phyloP scores from a whole-genome alignment of 2,113 vertebrate species.

The Stigmatopora argus region DNA sequence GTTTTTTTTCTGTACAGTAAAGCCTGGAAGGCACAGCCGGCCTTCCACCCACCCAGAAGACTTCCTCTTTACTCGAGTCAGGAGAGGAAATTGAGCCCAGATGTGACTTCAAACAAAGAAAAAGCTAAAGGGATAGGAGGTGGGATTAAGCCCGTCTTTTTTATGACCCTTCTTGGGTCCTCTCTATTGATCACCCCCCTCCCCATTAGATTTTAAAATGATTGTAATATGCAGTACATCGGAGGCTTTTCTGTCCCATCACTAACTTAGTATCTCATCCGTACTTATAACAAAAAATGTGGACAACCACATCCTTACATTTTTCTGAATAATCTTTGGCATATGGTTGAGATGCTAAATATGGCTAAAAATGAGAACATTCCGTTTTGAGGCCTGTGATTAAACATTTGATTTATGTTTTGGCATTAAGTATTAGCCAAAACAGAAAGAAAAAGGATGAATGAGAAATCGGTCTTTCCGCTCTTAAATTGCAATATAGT shows the following conservation, averaged over 20 bases:
- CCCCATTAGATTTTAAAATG: slow-evolving; percentile 27
- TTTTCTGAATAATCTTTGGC: neutral
- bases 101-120: slow-evolving; percentile 71
- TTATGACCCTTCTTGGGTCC: slow-evolving; percentile 67
- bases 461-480: slow-evolving; percentile 6
- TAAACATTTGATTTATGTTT: slow-evolving; percentile 1
- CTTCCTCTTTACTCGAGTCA: slow-evolving; percentile 62
- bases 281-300: slow-evolving; percentile 17
- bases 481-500: neutral
- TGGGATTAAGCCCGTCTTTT: slow-evolving; percentile 66
- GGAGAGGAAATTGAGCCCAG: slow-evolving; percentile 66
- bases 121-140: slow-evolving; percentile 65
- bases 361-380: neutral
- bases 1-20: slow-evolving; percentile 42
- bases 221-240: slow-evolving; percentile 26
- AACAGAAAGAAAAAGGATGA: slow-evolving; percentile 1
- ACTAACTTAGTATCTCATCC: slow-evolving; percentile 4
- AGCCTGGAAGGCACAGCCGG: slow-evolving; percentile 49
- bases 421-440: slow-evolving; percentile 10
- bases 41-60: slow-evolving; percentile 54
- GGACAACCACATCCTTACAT: slow-evolving; percentile 4
- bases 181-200: slow-evolving; percentile 46
- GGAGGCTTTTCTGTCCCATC: slow-evolving; percentile 30
- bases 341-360: neutral
- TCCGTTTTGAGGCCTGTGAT: neutral